These are phyloP conservation scores for Eidolon dupreanum DNA, from an alignment of 2,797 vertebrate species.

Conservation along the genomic window DNA sequence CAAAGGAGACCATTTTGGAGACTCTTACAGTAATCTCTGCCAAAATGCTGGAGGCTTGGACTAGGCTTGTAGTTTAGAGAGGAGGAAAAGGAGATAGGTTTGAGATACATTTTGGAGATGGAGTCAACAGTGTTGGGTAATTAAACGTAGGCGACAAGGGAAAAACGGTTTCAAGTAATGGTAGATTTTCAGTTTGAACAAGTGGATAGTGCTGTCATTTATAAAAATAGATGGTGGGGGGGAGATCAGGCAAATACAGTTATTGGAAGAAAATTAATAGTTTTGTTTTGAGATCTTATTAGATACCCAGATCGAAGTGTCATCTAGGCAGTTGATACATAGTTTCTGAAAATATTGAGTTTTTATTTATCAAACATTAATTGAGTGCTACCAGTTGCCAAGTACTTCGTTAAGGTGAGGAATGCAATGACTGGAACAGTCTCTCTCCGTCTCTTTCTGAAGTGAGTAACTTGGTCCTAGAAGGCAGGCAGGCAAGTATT, in stretches of 20 bases:
- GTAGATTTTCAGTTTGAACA: background rate
- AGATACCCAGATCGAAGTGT: background rate
- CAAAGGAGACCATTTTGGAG: background rate
- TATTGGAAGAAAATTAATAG: background rate
- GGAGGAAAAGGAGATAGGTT: background rate
- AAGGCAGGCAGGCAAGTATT: background rate
- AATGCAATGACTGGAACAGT: background rate
- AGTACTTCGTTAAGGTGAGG: background rate
- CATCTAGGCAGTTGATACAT: background rate
- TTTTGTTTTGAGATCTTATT: background rate
- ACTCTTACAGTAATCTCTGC: background rate
- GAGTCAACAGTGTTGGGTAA: background rate
- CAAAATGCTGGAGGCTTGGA: background rate
- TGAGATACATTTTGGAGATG: background rate
- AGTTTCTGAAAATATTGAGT: background rate
- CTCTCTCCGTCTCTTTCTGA: background rate
- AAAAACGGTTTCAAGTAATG: background rate
- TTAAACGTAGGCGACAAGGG: background rate
- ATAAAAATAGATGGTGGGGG: background rate
- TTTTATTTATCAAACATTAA: background rate
- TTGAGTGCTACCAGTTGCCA: background rate
- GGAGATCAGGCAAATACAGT: background rate
- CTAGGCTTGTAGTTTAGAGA: background rate
- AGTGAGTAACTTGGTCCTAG: background rate
- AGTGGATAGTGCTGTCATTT: background rate